These are phyloP conservation scores for Acleris cristana DNA, from an alignment of 2,888 invertebrate genomes.

Conservation along the genomic window DNA sequence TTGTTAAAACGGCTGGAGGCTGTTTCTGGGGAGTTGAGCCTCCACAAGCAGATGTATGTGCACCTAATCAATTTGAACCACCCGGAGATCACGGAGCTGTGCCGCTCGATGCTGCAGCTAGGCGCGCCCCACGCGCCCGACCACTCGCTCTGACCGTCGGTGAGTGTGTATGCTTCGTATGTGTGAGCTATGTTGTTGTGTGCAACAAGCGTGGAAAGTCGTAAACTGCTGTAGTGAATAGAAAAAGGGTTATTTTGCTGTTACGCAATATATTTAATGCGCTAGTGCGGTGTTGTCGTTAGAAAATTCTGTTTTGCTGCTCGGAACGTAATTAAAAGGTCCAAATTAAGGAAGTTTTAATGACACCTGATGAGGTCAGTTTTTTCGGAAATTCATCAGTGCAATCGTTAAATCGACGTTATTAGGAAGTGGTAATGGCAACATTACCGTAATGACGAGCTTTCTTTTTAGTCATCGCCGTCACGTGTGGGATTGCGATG, in stretches of 20 bases:
- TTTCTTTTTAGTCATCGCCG: constrained; percentile 38
- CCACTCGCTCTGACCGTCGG: constrained; percentile 86
- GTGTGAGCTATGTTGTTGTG: constrained; percentile 39
- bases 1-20: constrained; percentile 95
- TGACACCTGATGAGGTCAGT: constrained; percentile 24
- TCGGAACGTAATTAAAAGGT: constrained; percentile 25
- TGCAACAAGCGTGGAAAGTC: constrained; percentile 51
- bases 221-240: constrained; percentile 58
- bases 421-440: constrained; percentile 21
- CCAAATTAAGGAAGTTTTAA: constrained; percentile 25
- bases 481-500: constrained; percentile 30
- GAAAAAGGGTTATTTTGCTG: constrained; percentile 59
- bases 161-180: constrained; percentile 57
- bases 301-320: constrained; percentile 13
- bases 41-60: constrained; percentile 88
- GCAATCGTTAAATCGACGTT: constrained; percentile 35
- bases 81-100: constrained; percentile 87
- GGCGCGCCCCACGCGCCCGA: constrained; percentile 85
- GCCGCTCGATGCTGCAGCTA: constrained; percentile 85
- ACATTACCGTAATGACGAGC: constrained; percentile 23
- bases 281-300: constrained; percentile 11
- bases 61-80: constrained; percentile 87
- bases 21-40: constrained; percentile 95
- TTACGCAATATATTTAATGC: constrained; percentile 62
- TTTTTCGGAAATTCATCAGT: constrained; percentile 36